Evolutionary conservation across 2,797 vertebrate species (phyloP).

Genomic region (Octomys mimax): DNA sequence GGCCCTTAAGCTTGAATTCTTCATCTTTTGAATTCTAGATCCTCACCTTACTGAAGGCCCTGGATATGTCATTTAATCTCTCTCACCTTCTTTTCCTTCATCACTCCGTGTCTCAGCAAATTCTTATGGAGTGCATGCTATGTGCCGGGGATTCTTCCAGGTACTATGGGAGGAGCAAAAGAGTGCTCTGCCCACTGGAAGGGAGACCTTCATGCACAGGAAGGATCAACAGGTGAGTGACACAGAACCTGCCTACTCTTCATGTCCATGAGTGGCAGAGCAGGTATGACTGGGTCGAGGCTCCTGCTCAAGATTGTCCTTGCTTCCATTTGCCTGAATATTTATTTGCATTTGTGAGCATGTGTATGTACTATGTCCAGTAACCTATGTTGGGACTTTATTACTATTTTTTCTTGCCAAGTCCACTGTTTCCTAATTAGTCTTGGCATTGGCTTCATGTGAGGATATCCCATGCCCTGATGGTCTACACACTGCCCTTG

Average conservation of each 20-base stretch:
- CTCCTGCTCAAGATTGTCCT: neutral
- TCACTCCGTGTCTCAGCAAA: too few species aligned
- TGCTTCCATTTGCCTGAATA: neutral
- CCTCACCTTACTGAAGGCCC: neutral
- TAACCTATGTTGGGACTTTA: neutral
- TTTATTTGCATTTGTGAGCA: neutral
- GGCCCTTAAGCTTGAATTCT: neutral
- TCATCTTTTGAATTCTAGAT: neutral
- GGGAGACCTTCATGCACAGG: rapidly evolving
- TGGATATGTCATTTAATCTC: neutral
- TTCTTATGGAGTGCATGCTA: neutral
- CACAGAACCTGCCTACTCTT: neutral
- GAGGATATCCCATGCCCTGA: neutral
- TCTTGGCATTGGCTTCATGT: neutral
- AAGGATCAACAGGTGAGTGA: neutral
- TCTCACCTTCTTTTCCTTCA: neutral
- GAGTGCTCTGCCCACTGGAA: neutral
- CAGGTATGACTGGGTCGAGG: too few species aligned
- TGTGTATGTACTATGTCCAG: neutral
- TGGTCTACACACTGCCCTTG: neutral
- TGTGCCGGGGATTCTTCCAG: neutral
- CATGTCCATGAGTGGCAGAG: neutral
- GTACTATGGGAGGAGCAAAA: neutral
- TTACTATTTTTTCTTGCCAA: neutral
- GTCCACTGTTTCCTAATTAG: neutral